Evolutionary conservation across 2,113 vertebrate genomes (phyloP).

Genomic region (Oreochromis tanganicae): DNA sequence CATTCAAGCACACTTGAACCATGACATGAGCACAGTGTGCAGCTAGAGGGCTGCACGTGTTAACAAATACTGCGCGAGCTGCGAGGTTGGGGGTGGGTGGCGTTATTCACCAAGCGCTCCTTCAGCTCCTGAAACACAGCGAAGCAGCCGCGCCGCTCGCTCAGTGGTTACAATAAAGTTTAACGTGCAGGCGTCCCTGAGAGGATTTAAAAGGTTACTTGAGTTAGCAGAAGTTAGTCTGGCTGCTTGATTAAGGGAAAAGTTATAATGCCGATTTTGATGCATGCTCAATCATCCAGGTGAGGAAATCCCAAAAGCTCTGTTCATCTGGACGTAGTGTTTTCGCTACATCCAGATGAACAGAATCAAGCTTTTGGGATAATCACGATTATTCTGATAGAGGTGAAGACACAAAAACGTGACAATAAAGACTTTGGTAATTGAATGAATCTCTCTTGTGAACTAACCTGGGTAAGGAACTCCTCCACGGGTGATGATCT

Average conservation of each 20-base stretch:
- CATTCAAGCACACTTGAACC: not conserved
- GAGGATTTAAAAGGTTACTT: not conserved
- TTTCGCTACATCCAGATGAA: not conserved
- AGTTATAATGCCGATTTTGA: not conserved
- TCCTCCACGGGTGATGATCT: conserved; percentile 74
- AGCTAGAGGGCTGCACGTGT: not conserved
- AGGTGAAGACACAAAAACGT: not conserved
- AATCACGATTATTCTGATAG: not conserved
- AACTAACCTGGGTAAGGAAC: conserved; percentile 75
- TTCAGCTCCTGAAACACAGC: not conserved
- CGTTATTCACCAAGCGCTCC: not conserved
- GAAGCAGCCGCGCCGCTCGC: not conserved
- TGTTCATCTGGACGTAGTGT: too few relatives aligned
- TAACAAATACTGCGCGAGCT: not conserved
- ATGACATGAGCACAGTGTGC: not conserved
- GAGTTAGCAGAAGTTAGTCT: not conserved
- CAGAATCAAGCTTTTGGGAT: not conserved
- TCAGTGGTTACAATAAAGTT: not conserved
- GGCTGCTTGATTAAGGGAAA: too few relatives aligned
- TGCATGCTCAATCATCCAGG: too few relatives aligned
- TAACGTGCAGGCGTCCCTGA: not conserved
- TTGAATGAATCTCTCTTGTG: not conserved
- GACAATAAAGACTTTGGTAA: not conserved
- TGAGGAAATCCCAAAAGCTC: too few relatives aligned
- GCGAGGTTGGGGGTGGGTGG: not conserved